A percentile compares a stretch with the other conserved stretches of the same genome.
Evolutionary conservation across 92 coral and sea anemone genomes (phyloP).

Genomic region (Bergia sp.): DNA sequence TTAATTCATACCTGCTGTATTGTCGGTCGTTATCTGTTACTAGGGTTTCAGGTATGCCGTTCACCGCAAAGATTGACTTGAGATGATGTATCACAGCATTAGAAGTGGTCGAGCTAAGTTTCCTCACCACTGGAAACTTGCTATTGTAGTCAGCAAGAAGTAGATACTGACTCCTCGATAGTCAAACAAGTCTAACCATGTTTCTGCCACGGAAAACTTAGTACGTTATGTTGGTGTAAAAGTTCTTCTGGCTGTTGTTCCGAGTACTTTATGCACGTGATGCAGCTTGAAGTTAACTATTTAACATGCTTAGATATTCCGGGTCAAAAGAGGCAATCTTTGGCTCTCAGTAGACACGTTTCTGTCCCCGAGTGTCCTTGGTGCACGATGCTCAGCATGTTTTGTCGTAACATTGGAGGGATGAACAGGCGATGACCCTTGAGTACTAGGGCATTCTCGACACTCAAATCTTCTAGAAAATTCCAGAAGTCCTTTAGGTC

Average conservation of each 20-base stretch:
- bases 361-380: slow-evolving; percentile 59
- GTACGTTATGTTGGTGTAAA: not conserved
- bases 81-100: too few species aligned
- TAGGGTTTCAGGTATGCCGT: too few species aligned
- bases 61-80: too few species aligned
- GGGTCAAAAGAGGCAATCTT: slow-evolving; percentile 44
- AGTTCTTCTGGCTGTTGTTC: slow-evolving; percentile 33
- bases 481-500: slow-evolving; percentile 52
- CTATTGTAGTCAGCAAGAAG: not conserved
- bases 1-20: too few species aligned
- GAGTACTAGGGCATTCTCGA: slow-evolving; percentile 60
- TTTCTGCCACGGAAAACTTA: slow-evolving; percentile 26
- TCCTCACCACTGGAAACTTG: too few species aligned
- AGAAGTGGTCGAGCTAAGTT: too few species aligned
- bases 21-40: too few species aligned
- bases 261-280: slow-evolving; percentile 32
- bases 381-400: slow-evolving; percentile 40
- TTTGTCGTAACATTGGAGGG: slow-evolving; percentile 7
- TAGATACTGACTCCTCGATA: not conserved
- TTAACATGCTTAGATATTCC: slow-evolving; percentile 42
- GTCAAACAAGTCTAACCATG: not conserved
- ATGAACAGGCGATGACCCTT: slow-evolving; percentile 52
- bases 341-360: slow-evolving; percentile 57
- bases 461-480: slow-evolving; percentile 58
- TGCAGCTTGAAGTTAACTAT: slow-evolving; percentile 32